These are phyloP conservation scores for Semaprochilodus insignis DNA, from an alignment of 2,797 vertebrate species.

Conservation along the genomic window DNA sequence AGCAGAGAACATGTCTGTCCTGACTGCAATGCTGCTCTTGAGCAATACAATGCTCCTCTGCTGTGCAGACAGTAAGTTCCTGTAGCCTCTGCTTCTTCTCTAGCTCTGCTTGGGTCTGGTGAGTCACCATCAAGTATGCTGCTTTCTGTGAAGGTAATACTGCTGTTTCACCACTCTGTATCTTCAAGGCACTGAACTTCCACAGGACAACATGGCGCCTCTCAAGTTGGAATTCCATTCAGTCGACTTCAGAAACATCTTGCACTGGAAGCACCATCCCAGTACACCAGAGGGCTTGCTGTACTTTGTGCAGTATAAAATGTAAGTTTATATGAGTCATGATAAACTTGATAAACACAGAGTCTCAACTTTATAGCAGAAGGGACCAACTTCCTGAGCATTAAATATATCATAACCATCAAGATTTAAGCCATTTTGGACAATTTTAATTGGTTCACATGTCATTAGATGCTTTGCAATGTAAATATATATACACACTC, in stretches of 20 bases:
- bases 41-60: slow-evolving; percentile 25
- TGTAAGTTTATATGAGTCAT: slow-evolving; percentile 68
- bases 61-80: slow-evolving; percentile 49
- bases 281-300: slow-evolving; percentile 51
- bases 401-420: neutral
- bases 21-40: slow-evolving; percentile 39
- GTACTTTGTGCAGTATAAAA: slow-evolving; percentile 80
- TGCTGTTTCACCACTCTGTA: neutral
- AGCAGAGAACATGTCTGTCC: slow-evolving; percentile 41
- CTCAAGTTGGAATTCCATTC: slow-evolving; percentile 74
- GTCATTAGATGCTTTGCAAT: neutral
- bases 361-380: neutral
- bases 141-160: neutral
- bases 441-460: neutral
- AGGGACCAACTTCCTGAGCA: neutral
- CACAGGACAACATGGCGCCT: slow-evolving; percentile 52
- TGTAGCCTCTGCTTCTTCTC: neutral
- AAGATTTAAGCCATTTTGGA: neutral
- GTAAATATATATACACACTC: too few relatives aligned
- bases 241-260: slow-evolving; percentile 74
- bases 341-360: neutral
- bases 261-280: slow-evolving; percentile 68
- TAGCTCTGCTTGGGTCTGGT: neutral
- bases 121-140: neutral
- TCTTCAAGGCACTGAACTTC: slow-evolving; percentile 51